These are phyloP conservation scores for Pionites leucogaster DNA, from an alignment of 2,113 vertebrate genomes.

Conservation along the genomic window DNA sequence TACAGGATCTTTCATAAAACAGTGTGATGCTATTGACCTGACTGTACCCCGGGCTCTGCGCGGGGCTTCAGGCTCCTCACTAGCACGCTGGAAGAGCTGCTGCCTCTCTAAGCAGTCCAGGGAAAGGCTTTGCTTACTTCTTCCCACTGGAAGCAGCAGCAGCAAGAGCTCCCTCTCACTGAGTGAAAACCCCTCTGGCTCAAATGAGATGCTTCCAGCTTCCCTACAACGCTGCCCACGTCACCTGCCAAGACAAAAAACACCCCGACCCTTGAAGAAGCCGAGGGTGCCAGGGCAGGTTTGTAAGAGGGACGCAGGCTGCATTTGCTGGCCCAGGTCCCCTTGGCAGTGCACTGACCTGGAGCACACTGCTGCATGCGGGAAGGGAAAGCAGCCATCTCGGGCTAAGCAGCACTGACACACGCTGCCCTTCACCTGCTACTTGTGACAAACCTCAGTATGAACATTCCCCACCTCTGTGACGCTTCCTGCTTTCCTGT, in stretches of 20 bases:
- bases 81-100: background rate
- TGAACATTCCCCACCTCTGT: background rate
- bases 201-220: background rate
- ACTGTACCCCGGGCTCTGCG: background rate
- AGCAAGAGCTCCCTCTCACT: background rate
- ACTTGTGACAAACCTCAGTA: background rate
- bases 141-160: background rate
- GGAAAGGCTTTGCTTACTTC: background rate
- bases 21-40: background rate
- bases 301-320: background rate
- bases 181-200: background rate
- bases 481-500: background rate
- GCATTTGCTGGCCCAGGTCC: background rate
- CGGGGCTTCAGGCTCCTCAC: background rate
- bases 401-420: background rate
- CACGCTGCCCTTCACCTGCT: background rate
- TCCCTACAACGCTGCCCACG: background rate
- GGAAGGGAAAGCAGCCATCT: background rate
- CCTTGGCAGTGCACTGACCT: background rate
- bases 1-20: background rate
- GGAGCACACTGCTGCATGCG: accelerated
- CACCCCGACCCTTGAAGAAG: background rate
- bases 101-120: background rate
- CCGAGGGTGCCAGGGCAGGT: background rate
- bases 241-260: background rate